These are phyloP conservation scores for Pomatostomus ruficeps DNA, from an alignment of 2,113 vertebrate genomes.

Conservation along the genomic window DNA sequence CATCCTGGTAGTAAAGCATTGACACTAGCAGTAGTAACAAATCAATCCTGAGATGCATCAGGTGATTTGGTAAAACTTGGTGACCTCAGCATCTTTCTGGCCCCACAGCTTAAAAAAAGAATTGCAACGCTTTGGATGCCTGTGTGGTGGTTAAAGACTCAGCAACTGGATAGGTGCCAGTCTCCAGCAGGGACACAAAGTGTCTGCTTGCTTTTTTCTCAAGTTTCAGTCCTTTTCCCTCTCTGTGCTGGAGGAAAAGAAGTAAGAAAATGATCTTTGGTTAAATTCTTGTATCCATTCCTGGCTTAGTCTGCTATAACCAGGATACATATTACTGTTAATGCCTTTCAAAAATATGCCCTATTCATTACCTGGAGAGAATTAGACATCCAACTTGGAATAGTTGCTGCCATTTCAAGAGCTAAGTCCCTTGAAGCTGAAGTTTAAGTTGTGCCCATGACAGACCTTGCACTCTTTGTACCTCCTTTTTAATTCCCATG, in stretches of 20 bases:
- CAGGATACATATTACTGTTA: neutral
- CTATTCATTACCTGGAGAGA: neutral
- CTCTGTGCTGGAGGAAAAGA: neutral
- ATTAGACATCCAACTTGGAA: neutral
- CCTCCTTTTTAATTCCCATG: neutral
- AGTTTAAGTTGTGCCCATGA: neutral
- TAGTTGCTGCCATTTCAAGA: neutral
- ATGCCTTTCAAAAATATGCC: neutral
- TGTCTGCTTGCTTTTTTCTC: neutral
- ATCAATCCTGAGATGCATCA: neutral
- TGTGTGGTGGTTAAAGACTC: neutral
- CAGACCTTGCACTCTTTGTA: neutral
- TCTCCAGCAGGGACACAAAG: neutral
- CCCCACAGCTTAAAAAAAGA: neutral
- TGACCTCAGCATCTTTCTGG: neutral
- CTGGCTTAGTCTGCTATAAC: neutral
- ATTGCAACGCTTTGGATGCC: neutral
- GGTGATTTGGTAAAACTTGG: neutral
- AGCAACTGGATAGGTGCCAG: neutral
- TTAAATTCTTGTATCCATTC: neutral
- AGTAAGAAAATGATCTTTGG: neutral
- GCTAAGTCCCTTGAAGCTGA: neutral
- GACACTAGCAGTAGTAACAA: neutral
- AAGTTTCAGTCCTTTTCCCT: neutral
- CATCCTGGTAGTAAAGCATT: neutral